Percentiles rank a stretch among this genome's conserved stretches.
These are phyloP conservation scores for Apocrypta bakeri DNA, from an alignment of 1,140 invertebrate species.

Conservation along the genomic window DNA sequence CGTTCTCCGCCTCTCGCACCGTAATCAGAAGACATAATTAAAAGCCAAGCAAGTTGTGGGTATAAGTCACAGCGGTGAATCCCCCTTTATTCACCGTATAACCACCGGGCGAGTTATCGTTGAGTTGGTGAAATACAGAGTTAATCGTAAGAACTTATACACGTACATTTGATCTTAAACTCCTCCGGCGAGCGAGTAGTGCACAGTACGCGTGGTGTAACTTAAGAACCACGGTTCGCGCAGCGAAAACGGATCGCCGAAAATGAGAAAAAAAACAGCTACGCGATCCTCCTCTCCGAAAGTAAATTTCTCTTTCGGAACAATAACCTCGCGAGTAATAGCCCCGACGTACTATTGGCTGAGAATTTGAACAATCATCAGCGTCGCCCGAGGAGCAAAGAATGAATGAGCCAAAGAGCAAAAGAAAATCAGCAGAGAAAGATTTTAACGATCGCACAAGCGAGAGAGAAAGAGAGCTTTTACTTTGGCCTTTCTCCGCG, in stretches of 20 bases:
- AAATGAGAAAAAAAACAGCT: neutral
- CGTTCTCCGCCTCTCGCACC: neutral
- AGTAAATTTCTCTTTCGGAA: neutral
- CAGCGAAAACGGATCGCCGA: neutral
- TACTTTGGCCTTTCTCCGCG: slow-evolving; percentile 27
- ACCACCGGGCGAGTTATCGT: neutral
- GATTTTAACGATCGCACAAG: slow-evolving; percentile 43
- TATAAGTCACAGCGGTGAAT: no score
- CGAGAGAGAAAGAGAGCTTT: slow-evolving; percentile 29
- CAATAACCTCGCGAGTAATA: slow-evolving; percentile 22
- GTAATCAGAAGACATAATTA: neutral
- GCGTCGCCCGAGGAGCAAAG: neutral
- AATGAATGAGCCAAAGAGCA: neutral
- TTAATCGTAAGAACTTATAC: neutral
- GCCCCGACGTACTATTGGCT: neutral
- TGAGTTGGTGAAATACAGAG: neutral
- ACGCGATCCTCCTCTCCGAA: neutral
- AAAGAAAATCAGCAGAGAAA: slow-evolving; percentile 3
- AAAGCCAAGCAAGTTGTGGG: neutral
- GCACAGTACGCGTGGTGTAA: neutral
- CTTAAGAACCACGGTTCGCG: neutral
- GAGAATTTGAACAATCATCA: slow-evolving; percentile 24
- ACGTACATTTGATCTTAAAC: no score
- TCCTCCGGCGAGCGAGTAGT: no score
- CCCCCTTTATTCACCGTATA: no score